Conservation (phyloP, 2,113 vertebrate species). For the Ondatra zibethicus region DNA sequence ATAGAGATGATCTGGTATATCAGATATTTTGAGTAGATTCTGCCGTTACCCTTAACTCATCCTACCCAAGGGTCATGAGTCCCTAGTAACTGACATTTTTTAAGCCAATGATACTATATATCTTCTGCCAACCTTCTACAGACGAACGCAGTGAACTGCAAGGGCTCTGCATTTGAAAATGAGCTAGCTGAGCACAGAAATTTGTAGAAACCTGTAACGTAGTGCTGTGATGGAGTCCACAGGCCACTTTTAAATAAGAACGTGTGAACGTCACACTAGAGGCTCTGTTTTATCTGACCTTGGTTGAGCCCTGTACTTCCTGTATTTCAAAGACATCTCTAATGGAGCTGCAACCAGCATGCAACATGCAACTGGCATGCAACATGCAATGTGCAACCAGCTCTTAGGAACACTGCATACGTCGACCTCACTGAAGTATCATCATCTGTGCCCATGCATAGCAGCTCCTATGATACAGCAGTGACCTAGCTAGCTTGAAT, state of each 20-base stretch:
- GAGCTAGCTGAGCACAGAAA: not conserved
- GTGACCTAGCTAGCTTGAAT: not conserved
- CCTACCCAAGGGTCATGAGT: not conserved
- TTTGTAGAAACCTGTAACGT: not conserved
- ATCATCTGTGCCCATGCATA: not conserved
- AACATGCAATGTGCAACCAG: not conserved
- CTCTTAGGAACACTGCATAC: not conserved
- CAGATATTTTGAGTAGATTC: not conserved
- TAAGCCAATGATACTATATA: not conserved
- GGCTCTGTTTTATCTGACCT: not conserved
- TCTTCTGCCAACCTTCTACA: constrained; percentile 22
- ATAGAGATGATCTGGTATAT: not conserved
- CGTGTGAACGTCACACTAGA: not conserved
- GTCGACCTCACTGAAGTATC: not conserved
- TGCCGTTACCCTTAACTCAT: not conserved
- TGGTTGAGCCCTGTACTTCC: not conserved
- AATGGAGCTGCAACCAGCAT: not conserved
- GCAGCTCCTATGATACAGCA: not conserved
- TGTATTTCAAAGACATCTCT: not conserved
- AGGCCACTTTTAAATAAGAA: constrained; percentile 17
- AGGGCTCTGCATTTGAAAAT: constrained; percentile 9
- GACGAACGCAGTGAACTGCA: not conserved
- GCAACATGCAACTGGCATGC: too few relatives aligned
- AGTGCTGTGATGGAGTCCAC: not conserved
- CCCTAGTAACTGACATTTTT: constrained; percentile 25